Evolutionary conservation across 1,140 invertebrate species (phyloP).

Genomic region (Ostrea denselamellosa): DNA sequence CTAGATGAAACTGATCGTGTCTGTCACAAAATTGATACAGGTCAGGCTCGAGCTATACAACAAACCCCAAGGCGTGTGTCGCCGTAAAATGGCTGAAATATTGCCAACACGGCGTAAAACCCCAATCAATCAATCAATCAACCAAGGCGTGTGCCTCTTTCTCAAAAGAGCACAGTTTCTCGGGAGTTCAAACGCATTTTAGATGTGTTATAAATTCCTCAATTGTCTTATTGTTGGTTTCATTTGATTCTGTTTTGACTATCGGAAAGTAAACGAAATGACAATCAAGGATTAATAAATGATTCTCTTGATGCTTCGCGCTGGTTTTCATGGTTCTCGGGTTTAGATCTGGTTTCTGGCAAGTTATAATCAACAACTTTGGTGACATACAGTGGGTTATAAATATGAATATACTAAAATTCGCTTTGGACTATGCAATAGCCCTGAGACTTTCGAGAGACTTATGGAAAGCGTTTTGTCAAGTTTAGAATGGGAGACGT

Average conservation of each 20-base stretch:
- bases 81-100: no score
- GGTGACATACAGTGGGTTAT: no score
- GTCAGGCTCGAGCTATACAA: constrained; percentile 41
- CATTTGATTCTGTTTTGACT: constrained; percentile 81
- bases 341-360: no score
- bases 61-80: constrained; percentile 44
- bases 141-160: constrained; percentile 32
- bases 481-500: constrained; percentile 27
- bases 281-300: constrained; percentile 50
- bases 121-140: no score
- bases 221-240: constrained; percentile 79
- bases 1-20: constrained; percentile 42
- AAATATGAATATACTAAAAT: no score
- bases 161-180: not conserved
- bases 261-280: constrained; percentile 65
- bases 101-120: no score
- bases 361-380: no score
- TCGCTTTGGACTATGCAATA: constrained; percentile 25
- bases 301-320: no score
- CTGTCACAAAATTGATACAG: constrained; percentile 47
- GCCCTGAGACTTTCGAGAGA: constrained; percentile 32
- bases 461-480: constrained; percentile 42
- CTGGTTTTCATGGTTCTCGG: no score
- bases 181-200: constrained; percentile 61
- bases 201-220: constrained; percentile 71